Evolutionary conservation across 2,113 vertebrate genomes (phyloP), one percentile per base, ranked within the genome.

Genomic region (Puffinus mauretanicus): DNA sequence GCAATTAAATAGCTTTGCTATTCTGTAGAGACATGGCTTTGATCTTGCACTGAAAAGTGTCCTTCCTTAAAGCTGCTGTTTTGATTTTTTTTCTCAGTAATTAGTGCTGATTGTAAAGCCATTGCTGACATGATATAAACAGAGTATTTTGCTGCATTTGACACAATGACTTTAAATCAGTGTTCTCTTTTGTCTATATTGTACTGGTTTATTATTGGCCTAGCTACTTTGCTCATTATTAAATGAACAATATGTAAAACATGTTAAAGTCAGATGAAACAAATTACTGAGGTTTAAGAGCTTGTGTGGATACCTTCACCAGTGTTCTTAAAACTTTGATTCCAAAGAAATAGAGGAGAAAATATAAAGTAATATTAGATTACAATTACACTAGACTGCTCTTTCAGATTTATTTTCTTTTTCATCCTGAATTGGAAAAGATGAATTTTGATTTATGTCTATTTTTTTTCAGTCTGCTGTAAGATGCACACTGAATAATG

Each of bases 1-100:
- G 96, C 98, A 98, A 98, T 98, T 98, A 98, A 98, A 98, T 96
- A 94, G 98, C 97, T 98, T 98, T 97, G 94, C 97, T 98, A 97
- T 98, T 98, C 98, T 98, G 92, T 90, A 96, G 97, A 98, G 98
- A 98, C 92, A 89, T 27, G 78, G 93, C 98, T 98, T 98, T 98
- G 98, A 98, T 98, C 98, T 98, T 96, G 93, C 94, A 98, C 93
- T 98, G 97, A 98, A 98, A 98, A 98, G 96, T 98, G 98, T 97
- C 97, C 94, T 98, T 98, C 97, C 97, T 98, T 98, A 98, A 98
- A 98, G 97, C 97, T 95, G 94, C 16, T 93, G 96, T 98, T 98
- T 98, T 98, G 97, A 98, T 98, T 98, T 98, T 94, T 94, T 98
- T 97, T 84, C 82, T 96, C 94, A 86, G 97, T 98, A 98, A 98